Evolutionary conservation across 2,797 vertebrate species (phyloP).

Genomic region (Simalia tracyae): DNA sequence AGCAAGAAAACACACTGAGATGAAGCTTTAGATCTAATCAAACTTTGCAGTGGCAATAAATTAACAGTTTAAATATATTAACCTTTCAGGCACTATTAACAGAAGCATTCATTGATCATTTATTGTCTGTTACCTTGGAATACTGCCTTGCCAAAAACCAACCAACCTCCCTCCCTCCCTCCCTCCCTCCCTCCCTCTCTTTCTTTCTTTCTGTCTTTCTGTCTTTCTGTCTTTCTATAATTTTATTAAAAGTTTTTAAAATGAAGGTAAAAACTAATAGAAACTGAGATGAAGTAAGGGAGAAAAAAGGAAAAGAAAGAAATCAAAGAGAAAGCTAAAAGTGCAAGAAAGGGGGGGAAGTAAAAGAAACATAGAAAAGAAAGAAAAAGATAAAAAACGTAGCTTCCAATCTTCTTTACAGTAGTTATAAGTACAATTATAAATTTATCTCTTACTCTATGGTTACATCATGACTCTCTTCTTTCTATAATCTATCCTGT

Average conservation of each 20-base stretch:
- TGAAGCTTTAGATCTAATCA: not conserved
- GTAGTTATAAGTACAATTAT: not conserved
- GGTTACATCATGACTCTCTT: not conserved
- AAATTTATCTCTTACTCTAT: not conserved
- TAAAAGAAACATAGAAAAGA: not conserved
- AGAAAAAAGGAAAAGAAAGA: not conserved
- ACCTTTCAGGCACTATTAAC: constrained; percentile 45
- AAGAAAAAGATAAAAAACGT: no score
- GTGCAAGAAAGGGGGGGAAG: not conserved
- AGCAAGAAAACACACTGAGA: constrained; percentile 24
- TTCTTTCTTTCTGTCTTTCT: not conserved
- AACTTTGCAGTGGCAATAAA: constrained; percentile 25
- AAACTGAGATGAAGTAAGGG: not conserved
- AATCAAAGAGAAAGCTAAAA: not conserved
- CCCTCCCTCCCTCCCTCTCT: no score
- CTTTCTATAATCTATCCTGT: not conserved
- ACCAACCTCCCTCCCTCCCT: no score
- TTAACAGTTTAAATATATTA: constrained; percentile 45
- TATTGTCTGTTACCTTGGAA: constrained; percentile 26
- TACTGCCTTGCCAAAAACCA: constrained; percentile 19
- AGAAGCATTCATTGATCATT: constrained; percentile 39
- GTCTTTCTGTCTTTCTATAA: not conserved
- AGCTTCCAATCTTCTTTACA: not conserved
- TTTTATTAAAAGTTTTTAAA: not conserved
- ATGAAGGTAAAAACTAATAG: not conserved